Percentiles rank a stretch among this genome's conserved stretches.
Conservation (phyloP, 2,797 vertebrate genomes). For the Sphaeramia orbicularis region DNA sequence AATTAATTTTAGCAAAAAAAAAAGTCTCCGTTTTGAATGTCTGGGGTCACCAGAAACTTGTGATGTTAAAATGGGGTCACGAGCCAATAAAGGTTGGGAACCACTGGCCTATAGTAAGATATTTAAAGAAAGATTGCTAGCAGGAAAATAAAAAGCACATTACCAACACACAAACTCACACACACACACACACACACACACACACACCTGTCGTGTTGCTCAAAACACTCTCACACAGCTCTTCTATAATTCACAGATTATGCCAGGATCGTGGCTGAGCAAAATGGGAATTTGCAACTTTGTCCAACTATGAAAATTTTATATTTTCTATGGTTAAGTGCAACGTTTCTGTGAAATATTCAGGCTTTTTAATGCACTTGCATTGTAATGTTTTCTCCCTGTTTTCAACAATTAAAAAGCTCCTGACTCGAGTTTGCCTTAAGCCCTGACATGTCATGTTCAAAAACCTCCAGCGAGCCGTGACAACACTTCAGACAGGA, state of each 20-base stretch:
- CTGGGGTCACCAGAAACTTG: no score
- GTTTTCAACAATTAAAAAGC: conserved; percentile 61
- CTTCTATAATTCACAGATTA: conserved; percentile 70
- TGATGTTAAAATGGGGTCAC: no score
- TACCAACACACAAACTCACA: background rate
- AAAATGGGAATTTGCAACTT: conserved; percentile 70
- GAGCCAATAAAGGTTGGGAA: no score
- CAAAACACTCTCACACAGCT: conserved; percentile 37
- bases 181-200: conserved; percentile 4
- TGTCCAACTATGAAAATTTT: conserved; percentile 69
- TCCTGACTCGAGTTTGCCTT: background rate
- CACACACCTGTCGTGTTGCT: background rate
- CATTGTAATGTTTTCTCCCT: conserved; percentile 52
- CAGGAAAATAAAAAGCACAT: background rate
- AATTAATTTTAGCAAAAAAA: no score
- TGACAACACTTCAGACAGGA: conserved; percentile 2
- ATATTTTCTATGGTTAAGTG: conserved; percentile 74
- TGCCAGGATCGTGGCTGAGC: conserved; percentile 52
- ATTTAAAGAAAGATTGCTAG: background rate
- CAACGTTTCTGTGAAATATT: conserved; percentile 77
- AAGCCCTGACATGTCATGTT: conserved; percentile 5
- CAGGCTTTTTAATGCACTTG: conserved; percentile 66
- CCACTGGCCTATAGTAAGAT: background rate
- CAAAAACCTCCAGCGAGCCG: conserved; percentile 11
- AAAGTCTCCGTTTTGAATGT: no score